Evolutionary conservation across 53 echinoderm and acorn worm genomes (phyloP).

Genomic region (Glandiceps talaboti): DNA sequence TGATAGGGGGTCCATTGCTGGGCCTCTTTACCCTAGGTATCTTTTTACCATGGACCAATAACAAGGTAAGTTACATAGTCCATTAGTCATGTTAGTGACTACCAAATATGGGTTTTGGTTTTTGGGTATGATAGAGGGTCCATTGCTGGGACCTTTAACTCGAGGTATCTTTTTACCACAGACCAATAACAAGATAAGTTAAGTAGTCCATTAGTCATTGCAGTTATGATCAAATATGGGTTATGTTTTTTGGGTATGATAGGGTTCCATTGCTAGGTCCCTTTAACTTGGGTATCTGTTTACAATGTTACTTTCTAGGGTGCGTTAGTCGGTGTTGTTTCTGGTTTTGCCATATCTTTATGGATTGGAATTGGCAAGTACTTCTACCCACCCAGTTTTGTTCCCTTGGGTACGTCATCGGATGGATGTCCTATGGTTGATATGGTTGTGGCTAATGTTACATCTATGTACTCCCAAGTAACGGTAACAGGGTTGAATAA

Average conservation of each 20-base stretch:
- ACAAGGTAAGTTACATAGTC: conserved; percentile 43
- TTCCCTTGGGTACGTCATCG: conserved; percentile 25
- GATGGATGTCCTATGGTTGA: conserved; percentile 33
- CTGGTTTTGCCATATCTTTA: conserved; percentile 39
- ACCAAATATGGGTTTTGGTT: no score
- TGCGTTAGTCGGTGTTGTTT: conserved; percentile 45
- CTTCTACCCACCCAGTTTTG: conserved; percentile 26
- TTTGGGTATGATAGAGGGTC: conserved; percentile 72
- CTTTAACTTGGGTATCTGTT: conserved; percentile 64
- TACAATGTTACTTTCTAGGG: conserved; percentile 56
- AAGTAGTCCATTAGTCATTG: no score
- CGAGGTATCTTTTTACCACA: conserved; percentile 65
- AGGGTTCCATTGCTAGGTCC: conserved; percentile 61
- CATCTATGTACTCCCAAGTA: background rate
- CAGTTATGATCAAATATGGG: no score
- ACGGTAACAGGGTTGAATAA: conserved; percentile 6
- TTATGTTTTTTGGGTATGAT: conserved; percentile 69
- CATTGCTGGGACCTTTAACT: conserved; percentile 60
- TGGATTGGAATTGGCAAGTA: conserved; percentile 70
- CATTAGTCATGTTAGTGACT: no score
- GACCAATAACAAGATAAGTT: conserved; percentile 57
- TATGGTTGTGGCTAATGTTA: background rate
- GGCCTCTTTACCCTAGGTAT: conserved; percentile 72
- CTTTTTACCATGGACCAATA: conserved; percentile 67
- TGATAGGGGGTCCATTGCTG: conserved; percentile 68